A percentile compares a stretch with the other conserved stretches of the same genome.
Conservation (phyloP, 1,140 invertebrate species). For the Drosophila sp. region DNA sequence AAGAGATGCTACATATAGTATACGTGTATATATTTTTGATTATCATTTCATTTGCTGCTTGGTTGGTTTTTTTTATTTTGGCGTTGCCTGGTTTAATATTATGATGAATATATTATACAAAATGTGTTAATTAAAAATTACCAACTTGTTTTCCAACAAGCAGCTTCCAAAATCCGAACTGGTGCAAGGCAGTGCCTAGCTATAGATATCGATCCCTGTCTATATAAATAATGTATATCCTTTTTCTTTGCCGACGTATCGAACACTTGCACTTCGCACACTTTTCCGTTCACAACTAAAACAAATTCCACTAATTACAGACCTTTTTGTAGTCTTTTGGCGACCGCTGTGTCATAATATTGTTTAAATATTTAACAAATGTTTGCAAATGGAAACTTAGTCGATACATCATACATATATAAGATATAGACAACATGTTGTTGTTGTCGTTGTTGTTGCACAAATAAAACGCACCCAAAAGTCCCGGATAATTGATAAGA, state of each 20-base stretch:
- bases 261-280: constrained; percentile 16
- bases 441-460: constrained; percentile 10
- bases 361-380: constrained; percentile 80
- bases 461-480: constrained; percentile 53
- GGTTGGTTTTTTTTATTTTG: constrained; percentile 21
- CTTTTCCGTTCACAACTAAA: constrained; percentile 50
- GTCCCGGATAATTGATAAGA: constrained; percentile 61
- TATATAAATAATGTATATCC: neutral
- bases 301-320: constrained; percentile 63
- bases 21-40: constrained; percentile 43
- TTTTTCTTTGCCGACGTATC: neutral
- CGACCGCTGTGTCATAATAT: constrained; percentile 59
- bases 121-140: constrained; percentile 70
- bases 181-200: constrained; percentile 52
- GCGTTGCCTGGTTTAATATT: constrained; percentile 49
- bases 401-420: constrained; percentile 42
- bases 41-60: constrained; percentile 44
- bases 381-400: constrained; percentile 59
- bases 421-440: neutral
- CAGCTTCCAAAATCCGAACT: constrained; percentile 44
- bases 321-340: constrained; percentile 69
- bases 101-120: constrained; percentile 54
- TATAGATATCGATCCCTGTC: neutral
- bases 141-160: constrained; percentile 69
- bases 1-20: neutral